Evolutionary conservation across 2,113 vertebrate species (phyloP), one percentile per base, ranked within the genome.

Genomic region (Diadophis punctatus): DNA sequence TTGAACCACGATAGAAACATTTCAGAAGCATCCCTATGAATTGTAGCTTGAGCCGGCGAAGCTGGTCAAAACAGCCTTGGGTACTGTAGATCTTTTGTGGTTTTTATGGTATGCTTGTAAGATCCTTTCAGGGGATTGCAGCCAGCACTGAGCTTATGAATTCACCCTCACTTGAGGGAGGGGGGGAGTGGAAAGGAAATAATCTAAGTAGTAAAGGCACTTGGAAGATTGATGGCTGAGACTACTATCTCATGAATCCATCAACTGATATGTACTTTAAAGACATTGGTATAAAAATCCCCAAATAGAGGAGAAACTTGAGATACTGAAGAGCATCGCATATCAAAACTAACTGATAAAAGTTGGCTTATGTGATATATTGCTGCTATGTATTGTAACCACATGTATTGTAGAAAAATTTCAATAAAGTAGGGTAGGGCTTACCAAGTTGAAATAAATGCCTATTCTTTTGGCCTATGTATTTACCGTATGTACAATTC

Each of bases 131-230:
- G 7, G 80, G 92, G 2, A 94, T 4, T 25, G 56, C 88, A 94
- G 14, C 30, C 30, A 34, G 63, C 30, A 34, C 63, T 34, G 30
- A 34, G 95, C 95, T 95, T 90, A 91, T 96, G 95, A 96, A 94
- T 94, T 56, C 2, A 84, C 91, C 87, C 89, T 48, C 90, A 43
- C 53, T 23, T 30, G 22, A 6, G 85, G 51, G 6, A 3, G 56
- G 34, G 20, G 30, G 68, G 27, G 34, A 51, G 27, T 80, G 49
- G 49, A 74, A 39, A 22, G 34, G n/a, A 89, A 86, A 39, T 55
- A 1, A 88, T 92, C 34, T 58, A 74, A 74, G 58, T 53, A 43
- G 53, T 46, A 63, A 68, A 49, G 56, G 87, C n/a, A 20, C 27
- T 23, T 85, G 87, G 92, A 87, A 90, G 88, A 90, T 51, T 63